Percentiles rank a stretch among this genome's conserved stretches.
Evolutionary conservation across 2,113 vertebrate species (phyloP).

Genomic region (Embiotoca jacksoni): DNA sequence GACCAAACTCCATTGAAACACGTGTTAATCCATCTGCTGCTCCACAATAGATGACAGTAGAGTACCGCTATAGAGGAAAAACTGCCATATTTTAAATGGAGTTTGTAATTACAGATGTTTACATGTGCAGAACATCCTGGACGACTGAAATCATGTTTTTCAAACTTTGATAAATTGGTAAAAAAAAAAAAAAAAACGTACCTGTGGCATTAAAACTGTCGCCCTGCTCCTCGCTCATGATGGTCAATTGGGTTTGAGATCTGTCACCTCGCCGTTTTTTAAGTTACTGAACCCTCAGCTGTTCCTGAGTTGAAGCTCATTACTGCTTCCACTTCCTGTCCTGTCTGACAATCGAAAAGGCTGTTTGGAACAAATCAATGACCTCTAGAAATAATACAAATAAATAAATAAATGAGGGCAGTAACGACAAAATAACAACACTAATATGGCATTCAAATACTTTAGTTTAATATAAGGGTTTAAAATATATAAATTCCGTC

Average conservation of each 20-base stretch:
- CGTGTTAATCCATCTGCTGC: no score
- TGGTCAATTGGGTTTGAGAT: background rate
- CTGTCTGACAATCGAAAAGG: background rate
- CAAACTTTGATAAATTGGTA: background rate
- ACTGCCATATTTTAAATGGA: no score
- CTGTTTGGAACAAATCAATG: constrained; percentile 14
- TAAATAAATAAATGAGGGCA: no score
- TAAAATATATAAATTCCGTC: background rate
- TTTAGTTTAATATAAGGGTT: fast-evolving
- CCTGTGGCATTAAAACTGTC: constrained; percentile 81
- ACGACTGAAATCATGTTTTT: background rate
- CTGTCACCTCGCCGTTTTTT: background rate
- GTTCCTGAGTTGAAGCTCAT: background rate
- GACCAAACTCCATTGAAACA: no score
- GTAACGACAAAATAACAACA: no score
- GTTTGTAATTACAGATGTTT: no score
- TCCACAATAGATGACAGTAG: no score
- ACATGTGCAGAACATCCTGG: background rate
- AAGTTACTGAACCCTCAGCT: background rate
- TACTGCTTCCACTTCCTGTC: constrained; percentile 55
- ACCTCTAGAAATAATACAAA: no score
- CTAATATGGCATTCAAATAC: background rate
- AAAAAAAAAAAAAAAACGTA: constrained; percentile 32
- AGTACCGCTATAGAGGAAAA: no score
- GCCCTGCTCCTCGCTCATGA: constrained; percentile 61